These are phyloP conservation scores for Zeugodacus cucurbitae DNA, from an alignment of 1,140 invertebrate genomes.

Conservation along the genomic window DNA sequence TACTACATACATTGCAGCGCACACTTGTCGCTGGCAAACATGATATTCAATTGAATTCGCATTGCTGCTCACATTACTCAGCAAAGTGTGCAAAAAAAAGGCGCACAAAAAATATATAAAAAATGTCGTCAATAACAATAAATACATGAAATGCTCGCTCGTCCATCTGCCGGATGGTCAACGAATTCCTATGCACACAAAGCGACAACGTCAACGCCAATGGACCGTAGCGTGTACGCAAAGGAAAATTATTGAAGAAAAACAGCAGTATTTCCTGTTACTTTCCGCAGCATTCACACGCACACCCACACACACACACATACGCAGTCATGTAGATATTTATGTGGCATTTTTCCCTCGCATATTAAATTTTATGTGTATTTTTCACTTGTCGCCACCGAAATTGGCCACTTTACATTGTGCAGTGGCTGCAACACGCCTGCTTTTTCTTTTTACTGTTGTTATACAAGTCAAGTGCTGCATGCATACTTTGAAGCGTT, in stretches of 20 bases:
- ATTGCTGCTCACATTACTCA: constrained; percentile 14
- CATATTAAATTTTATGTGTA: constrained; percentile 37
- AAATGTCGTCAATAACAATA: not conserved
- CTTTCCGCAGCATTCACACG: not conserved
- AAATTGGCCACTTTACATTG: constrained; percentile 21
- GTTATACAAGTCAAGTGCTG: not conserved
- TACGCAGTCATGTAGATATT: not conserved
- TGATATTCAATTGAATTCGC: constrained; percentile 29
- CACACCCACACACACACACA: not conserved
- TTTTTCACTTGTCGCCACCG: not conserved
- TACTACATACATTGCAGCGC: not conserved
- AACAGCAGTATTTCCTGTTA: not conserved
- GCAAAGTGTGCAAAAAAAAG: not conserved
- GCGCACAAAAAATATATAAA: not conserved
- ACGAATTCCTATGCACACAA: not conserved
- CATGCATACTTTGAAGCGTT: not conserved
- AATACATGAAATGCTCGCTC: not conserved
- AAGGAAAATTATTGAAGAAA: constrained; percentile 13
- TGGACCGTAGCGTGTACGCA: not conserved
- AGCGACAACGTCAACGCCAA: not conserved
- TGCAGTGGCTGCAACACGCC: not conserved
- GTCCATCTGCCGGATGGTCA: not conserved
- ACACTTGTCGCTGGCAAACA: not conserved
- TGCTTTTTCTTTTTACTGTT: not conserved
- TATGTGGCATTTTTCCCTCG: not conserved